A percentile compares a stretch with the other conserved stretches of the same genome.
These are phyloP conservation scores for Elysia crispata DNA, from an alignment of 2,888 invertebrate genomes.

Conservation along the genomic window DNA sequence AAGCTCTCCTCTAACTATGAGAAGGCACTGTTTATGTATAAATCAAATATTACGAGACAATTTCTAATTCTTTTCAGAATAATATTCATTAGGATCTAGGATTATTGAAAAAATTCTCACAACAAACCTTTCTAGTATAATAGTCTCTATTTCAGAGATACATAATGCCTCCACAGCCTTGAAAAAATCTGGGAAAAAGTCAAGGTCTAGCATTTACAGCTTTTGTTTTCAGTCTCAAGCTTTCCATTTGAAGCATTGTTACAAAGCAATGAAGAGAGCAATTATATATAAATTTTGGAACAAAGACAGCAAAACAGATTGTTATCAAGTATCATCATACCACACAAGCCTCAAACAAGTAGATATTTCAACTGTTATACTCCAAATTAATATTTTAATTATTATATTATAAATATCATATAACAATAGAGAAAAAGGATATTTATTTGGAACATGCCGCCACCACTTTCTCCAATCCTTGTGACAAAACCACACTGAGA, in stretches of 20 bases:
- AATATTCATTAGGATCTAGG: neutral
- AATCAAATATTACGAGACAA: neutral
- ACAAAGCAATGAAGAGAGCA: too few species aligned
- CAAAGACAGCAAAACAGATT: too few species aligned
- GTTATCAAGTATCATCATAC: too few species aligned
- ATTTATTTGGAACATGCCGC: constrained; percentile 89
- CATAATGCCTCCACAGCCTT: constrained; percentile 85
- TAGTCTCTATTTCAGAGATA: constrained; percentile 86
- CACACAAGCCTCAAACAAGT: too few species aligned
- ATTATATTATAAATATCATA: too few species aligned
- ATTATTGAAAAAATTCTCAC: neutral
- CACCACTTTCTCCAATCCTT: constrained; percentile 88
- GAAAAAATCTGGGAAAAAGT: constrained; percentile 78
- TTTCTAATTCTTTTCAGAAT: neutral
- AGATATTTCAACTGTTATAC: too few species aligned
- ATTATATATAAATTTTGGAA: too few species aligned
- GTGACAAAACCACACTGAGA: constrained; percentile 81
- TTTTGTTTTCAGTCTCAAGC: too few species aligned
- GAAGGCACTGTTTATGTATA: too few species aligned
- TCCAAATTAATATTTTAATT: neutral
- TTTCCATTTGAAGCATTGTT: too few species aligned
- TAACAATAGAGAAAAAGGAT: constrained; percentile 67
- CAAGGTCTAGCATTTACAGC: too few species aligned
- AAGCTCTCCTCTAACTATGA: too few species aligned
- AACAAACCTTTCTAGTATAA: constrained; percentile 89